Base-by-base conservation (phyloP, 2,888 invertebrate genomes). In the Rhorus exstirpatorius region DNA sequence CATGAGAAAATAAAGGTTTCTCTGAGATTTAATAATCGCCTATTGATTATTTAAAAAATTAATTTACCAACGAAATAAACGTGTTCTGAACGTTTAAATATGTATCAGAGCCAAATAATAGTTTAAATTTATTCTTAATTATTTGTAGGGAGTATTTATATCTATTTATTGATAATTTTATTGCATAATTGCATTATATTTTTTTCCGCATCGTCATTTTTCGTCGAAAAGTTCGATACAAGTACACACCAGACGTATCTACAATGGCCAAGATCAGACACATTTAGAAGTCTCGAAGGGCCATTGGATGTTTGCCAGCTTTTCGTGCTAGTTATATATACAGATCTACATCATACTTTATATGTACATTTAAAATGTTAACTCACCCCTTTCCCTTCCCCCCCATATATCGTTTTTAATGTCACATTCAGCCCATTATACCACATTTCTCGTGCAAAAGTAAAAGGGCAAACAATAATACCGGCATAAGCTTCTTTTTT, bases 251-350 rank as follows among this genome's bases (percentile, higher is more conserved):
- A 4, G 10, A 58, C 19, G 49, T 51, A 24, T 71, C 14, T 26
- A 53, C 3, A 70, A 55, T 31, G 24, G 14, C 41, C 46, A 12
- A 60, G 14, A 63, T 31, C 10, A 70, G 31, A 65, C 65, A 41
- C 35, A 49, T 51, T 38, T n/a, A 17, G 51, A 74, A 79, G 78
- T 83, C 84, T 65, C 77, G 71, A 83, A 83, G 83, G 86, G 74
- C 81, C 71, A 84, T 86, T 90, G 90, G 89, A 89, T 86, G 71
- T 72, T 78, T 68, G 90, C 90, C 91, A 91, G 86, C 83, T 81
- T 85, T 86, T 85, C 87, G 75, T 3, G 88, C 87, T 89, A 87
- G 86, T 90, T 90, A 88, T 55, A 90, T 90, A 51, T 35, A 51
- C 72, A 60, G 60, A 61, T 60, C 26, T n/a, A 49, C 60, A 35